A percentile compares a stretch with the other conserved stretches of the same genome.
Conservation (phyloP, 2,888 invertebrate species). For the Chaitophorus viminalis region DNA sequence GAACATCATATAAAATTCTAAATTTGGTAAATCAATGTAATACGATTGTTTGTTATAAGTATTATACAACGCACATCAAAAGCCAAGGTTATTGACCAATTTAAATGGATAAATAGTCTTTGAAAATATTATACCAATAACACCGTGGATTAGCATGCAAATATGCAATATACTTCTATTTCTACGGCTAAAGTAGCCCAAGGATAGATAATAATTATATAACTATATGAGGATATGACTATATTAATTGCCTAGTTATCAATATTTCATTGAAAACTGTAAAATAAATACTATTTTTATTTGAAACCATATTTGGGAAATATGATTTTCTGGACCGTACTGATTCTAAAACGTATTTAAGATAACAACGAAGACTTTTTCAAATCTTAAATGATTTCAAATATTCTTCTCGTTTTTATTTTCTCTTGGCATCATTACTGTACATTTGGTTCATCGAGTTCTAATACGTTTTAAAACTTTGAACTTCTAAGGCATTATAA, state of each 20-base stretch:
- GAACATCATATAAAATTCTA: not conserved
- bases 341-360: not conserved
- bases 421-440: not conserved
- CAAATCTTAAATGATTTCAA: not conserved
- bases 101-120: constrained; percentile 14
- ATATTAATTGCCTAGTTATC: not conserved
- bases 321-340: not conserved
- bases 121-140: constrained; percentile 21
- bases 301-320: not conserved
- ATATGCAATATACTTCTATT: not conserved
- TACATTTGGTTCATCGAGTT: constrained; percentile 10
- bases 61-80: not conserved
- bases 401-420: not conserved
- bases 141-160: not conserved
- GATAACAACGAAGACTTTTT: not conserved
- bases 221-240: not conserved
- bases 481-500: not conserved
- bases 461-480: constrained; percentile 5
- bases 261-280: not conserved
- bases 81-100: constrained; percentile 11
- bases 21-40: not conserved
- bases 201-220: not conserved
- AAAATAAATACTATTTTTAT: not conserved
- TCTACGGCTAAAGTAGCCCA: constrained; percentile 37
- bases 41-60: not conserved